Base-by-base conservation (phyloP, 2,797 vertebrate genomes). In the Danio kyathit region DNA sequence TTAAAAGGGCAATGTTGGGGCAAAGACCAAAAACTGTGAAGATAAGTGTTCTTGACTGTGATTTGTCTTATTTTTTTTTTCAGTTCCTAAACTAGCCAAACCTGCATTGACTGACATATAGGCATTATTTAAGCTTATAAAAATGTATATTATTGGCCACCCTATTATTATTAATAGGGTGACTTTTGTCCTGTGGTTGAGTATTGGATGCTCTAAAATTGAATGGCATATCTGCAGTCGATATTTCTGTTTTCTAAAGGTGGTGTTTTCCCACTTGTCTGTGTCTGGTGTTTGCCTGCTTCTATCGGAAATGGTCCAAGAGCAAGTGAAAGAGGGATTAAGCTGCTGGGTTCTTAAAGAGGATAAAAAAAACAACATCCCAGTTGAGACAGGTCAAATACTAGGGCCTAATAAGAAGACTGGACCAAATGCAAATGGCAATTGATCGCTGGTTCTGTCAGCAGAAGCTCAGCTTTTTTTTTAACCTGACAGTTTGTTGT, bases 401-500 rank as follows among this genome's bases (percentile, higher is more conserved):
- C 78, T 9, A 51, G 12, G 0, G 77, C 83, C 87, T 91, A 87
- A 90, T 90, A 88, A 90, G 89, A 86, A 85, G 61, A 73, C 60
- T 82, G 81, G 84, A 76, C 87, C 63, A 74, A 85, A 89, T 91
- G 88, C 83, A 89, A 91, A 90, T 90, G 79, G 87, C 78, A 91
- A 94, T 91, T 90, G 91, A 94, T 92, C 82, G 70, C 70, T 14
- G 21, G 84, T 85, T 80, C 81, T 86, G 81, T 87, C 83, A 79
- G 80, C 85, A 80, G 79, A 87, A 79, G 84, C 81, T 89, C 87
- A 86, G 54, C 51, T 70, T 67, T 64, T 78, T 29, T 29, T 29
- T 29, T 29, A 29, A 29, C 29, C 46, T 83, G 71, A 82, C 59
- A 76, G 73, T 64, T 73, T 81, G 67, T 76, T 67, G 40, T 54